phyloP scores from a whole-genome alignment of 2,888 invertebrate genomes.

The Tiliacea citrago region DNA sequence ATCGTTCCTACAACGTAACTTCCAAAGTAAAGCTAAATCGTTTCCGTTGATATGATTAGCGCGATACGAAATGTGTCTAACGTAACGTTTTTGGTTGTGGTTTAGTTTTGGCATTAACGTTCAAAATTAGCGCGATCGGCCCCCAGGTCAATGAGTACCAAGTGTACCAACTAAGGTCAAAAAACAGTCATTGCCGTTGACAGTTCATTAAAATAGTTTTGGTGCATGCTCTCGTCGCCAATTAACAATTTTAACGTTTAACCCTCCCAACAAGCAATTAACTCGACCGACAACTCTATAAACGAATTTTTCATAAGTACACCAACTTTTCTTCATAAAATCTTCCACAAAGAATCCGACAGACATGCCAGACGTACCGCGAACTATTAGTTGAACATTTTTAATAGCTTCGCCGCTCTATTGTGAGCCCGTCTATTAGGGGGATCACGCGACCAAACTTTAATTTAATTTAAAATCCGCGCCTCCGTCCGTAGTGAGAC shows the following conservation, averaged over 20 bases:
- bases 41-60: too few relatives aligned
- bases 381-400: slow-evolving; percentile 56
- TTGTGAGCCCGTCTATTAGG: slow-evolving; percentile 52
- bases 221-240: not conserved
- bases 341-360: slow-evolving; percentile 27
- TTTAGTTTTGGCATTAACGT: too few relatives aligned
- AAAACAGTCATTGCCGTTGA: too few relatives aligned
- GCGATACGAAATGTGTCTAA: too few relatives aligned
- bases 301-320: not conserved
- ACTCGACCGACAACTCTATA: not conserved
- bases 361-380: slow-evolving; percentile 32
- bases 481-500: slow-evolving; percentile 33
- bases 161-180: too few relatives aligned
- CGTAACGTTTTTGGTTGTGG: too few relatives aligned
- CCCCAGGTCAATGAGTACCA: too few relatives aligned
- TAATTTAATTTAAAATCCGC: slow-evolving; percentile 63
- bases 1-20: too few relatives aligned
- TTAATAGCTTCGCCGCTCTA: slow-evolving; percentile 60
- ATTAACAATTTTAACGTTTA: not conserved
- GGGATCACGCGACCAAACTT: slow-evolving; percentile 56
- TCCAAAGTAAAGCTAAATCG: too few relatives aligned
- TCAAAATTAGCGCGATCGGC: too few relatives aligned
- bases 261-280: not conserved
- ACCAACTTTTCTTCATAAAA: not conserved
- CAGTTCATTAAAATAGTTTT: slow-evolving; percentile 15